These are phyloP conservation scores for Biston betularia DNA, from an alignment of 2,888 invertebrate genomes.

Conservation along the genomic window DNA sequence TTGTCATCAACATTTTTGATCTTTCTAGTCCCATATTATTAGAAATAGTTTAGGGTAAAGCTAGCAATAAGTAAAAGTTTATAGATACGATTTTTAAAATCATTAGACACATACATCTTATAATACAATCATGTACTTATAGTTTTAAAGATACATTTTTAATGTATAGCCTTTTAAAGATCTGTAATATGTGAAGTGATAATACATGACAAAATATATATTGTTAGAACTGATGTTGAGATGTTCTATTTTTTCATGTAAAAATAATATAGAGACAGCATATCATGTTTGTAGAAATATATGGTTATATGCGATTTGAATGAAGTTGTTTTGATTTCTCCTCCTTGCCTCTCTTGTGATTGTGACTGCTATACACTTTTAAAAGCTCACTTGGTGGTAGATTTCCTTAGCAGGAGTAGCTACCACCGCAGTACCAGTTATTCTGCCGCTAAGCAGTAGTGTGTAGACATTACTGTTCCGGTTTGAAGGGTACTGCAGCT, in stretches of 20 bases:
- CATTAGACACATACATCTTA: slow-evolving; percentile 26
- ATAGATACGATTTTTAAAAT: slow-evolving; percentile 28
- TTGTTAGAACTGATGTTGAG: slow-evolving; percentile 35
- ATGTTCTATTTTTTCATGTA: slow-evolving; percentile 71
- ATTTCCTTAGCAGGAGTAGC: too few species aligned
- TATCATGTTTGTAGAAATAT: slow-evolving; percentile 82
- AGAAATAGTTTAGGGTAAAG: slow-evolving; percentile 48
- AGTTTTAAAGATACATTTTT: slow-evolving; percentile 31
- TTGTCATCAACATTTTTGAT: slow-evolving; percentile 57
- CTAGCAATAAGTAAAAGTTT: slow-evolving; percentile 31
- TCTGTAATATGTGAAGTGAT: slow-evolving; percentile 63
- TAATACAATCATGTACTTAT: slow-evolving; percentile 32
- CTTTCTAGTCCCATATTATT: slow-evolving; percentile 76
- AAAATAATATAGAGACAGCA: slow-evolving; percentile 65
- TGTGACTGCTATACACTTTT: too few species aligned
- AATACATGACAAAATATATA: slow-evolving; percentile 67
- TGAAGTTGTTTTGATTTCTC: background rate
- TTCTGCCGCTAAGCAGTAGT: too few species aligned
- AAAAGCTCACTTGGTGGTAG: too few species aligned
- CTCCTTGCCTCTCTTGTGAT: background rate
- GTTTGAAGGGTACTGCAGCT: too few species aligned
- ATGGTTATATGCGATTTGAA: slow-evolving; percentile 65
- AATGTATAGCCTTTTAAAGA: slow-evolving; percentile 60
- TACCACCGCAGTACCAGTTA: too few species aligned
- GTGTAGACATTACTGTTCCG: too few species aligned